Percentiles rank a stretch among this genome's conserved stretches.
Evolutionary conservation across 2,888 invertebrate species (phyloP).

Genomic region (Drosophila formosana): DNA sequence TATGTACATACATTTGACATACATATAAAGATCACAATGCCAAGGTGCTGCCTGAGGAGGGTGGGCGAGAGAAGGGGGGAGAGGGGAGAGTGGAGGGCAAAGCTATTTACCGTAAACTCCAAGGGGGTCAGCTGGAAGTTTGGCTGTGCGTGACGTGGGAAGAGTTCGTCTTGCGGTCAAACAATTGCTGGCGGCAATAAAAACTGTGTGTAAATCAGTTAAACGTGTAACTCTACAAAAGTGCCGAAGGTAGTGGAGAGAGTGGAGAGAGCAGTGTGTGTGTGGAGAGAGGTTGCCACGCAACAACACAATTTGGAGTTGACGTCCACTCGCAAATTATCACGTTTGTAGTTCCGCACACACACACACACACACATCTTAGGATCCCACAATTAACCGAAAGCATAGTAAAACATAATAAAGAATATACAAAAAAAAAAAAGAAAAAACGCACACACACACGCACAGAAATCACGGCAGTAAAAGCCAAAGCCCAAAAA

Average conservation of each 20-base stretch:
- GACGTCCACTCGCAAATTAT: conserved; percentile 38
- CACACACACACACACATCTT: conserved; percentile 1
- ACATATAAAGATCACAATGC: background rate
- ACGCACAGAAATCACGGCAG: conserved; percentile 49
- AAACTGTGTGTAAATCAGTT: conserved; percentile 28
- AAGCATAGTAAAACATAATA: too few relatives aligned
- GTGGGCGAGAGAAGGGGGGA: too few relatives aligned
- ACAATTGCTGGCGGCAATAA: conserved; percentile 21
- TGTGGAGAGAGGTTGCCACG: background rate
- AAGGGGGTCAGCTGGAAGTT: conserved; percentile 17
- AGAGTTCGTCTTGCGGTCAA: conserved; percentile 34
- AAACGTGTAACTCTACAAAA: conserved; percentile 3
- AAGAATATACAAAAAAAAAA: too few relatives aligned
- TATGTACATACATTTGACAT: background rate
- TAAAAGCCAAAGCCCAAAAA: conserved; percentile 45
- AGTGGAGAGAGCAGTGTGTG: background rate
- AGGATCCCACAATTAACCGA: too few relatives aligned
- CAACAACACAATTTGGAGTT: conserved; percentile 21
- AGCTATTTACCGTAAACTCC: conserved; percentile 27
- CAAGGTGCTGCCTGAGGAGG: background rate
- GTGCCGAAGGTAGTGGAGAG: background rate
- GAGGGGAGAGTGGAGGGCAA: background rate
- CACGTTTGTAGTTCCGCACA: conserved; percentile 28
- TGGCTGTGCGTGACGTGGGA: conserved; percentile 33
- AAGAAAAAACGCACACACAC: background rate